Conservation (phyloP, 2,888 invertebrate genomes). For the Emmelina monodactyla region DNA sequence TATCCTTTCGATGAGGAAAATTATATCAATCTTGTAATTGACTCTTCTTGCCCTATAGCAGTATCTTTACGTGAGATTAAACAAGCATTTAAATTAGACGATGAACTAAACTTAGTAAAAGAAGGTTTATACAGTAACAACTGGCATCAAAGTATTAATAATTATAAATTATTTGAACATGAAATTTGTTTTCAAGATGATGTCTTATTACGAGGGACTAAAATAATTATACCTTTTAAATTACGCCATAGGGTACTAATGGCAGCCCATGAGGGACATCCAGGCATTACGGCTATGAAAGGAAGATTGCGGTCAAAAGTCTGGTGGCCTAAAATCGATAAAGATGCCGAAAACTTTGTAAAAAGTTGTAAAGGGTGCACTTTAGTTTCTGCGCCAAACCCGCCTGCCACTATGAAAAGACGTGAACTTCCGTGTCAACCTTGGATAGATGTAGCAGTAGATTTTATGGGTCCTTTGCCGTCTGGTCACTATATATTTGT, state of each 20-base stretch:
- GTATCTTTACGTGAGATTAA: conserved; percentile 1
- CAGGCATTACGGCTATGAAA: conserved; percentile 10
- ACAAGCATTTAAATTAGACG: background rate
- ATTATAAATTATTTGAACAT: conserved; percentile 7
- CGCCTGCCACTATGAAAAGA: conserved; percentile 3
- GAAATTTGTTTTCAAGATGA: conserved; percentile 10
- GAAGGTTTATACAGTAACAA: background rate
- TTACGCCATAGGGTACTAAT: conserved; percentile 12
- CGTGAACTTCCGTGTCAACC: conserved; percentile 4
- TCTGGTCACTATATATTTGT: conserved; percentile 6
- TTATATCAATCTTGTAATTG: conserved; percentile 3
- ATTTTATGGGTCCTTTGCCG: conserved; percentile 7
- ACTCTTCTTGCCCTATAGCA: no score
- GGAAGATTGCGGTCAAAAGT: conserved; percentile 8
- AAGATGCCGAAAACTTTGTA: conserved; percentile 6
- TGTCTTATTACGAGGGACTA: conserved; percentile 7
- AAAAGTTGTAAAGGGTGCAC: conserved; percentile 12
- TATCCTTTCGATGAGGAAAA: background rate
- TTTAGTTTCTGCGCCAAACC: conserved; percentile 8
- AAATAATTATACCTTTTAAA: conserved; percentile 6
- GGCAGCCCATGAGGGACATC: conserved; percentile 13
- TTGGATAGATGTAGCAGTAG: conserved; percentile 6
- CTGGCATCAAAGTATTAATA: background rate
- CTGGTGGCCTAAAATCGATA: conserved; percentile 12
- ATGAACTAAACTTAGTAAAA: conserved; percentile 4